These are phyloP conservation scores for Chymomyza procnemis DNA, from an alignment of 2,888 invertebrate species.

Conservation along the genomic window DNA sequence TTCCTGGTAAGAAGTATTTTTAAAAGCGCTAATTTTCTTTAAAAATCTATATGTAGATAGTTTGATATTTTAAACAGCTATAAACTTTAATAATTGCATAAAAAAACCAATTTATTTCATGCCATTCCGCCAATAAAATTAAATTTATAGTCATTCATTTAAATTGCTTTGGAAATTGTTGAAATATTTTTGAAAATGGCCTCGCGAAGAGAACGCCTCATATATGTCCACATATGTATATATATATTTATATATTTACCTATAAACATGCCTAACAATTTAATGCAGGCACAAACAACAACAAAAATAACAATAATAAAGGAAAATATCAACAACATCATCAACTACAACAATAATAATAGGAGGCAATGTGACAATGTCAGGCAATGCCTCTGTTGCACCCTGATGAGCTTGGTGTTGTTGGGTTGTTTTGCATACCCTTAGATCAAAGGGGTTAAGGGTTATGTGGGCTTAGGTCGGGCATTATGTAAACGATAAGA, in stretches of 20 bases:
- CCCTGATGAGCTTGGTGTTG: background rate
- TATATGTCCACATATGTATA: no score
- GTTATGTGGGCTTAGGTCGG: no score
- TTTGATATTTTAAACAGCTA: no score
- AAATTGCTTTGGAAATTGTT: background rate
- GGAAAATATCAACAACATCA: constrained; percentile 20
- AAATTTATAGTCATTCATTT: background rate
- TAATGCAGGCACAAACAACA: constrained; percentile 57
- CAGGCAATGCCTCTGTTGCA: constrained; percentile 21
- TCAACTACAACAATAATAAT: constrained; percentile 19
- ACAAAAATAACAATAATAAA: constrained; percentile 20
- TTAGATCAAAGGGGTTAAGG: constrained; percentile 5
- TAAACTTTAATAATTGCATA: no score
- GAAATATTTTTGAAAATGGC: background rate
- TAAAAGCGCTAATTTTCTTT: no score
- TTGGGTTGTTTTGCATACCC: constrained; percentile 4
- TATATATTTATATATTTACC: constrained; percentile 31
- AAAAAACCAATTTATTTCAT: background rate
- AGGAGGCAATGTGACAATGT: constrained; percentile 41
- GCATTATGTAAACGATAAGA: no score
- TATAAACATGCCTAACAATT: constrained; percentile 62
- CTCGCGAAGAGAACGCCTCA: background rate
- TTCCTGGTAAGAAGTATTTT: no score
- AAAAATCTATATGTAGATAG: no score
- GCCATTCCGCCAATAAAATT: background rate